A percentile compares a stretch with the other conserved stretches of the same genome.
These are phyloP conservation scores for Rhimphoctona megacephalus DNA, from an alignment of 2,888 invertebrate species.

Conservation along the genomic window DNA sequence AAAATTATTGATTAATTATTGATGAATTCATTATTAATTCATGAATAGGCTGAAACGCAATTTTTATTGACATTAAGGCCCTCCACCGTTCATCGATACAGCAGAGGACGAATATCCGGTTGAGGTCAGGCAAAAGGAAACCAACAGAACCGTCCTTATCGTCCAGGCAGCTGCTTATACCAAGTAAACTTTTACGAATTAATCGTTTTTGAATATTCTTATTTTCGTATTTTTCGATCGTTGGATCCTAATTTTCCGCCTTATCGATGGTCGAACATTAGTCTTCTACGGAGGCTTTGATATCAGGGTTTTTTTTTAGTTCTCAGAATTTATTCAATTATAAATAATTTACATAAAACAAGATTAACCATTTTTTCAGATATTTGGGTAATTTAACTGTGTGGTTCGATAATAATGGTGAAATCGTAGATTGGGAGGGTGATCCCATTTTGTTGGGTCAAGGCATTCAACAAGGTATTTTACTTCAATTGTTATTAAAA, in stretches of 20 bases:
- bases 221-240: not conserved
- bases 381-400: slow-evolving; percentile 93
- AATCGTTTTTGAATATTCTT: too few species aligned
- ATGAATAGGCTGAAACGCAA: not conserved
- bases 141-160: slow-evolving; percentile 87
- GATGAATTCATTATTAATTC: slow-evolving; percentile 13
- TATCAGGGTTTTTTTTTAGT: not conserved
- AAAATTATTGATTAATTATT: not conserved
- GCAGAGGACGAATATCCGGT: slow-evolving; percentile 90
- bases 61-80: slow-evolving; percentile 71
- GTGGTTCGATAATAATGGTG: slow-evolving; percentile 89
- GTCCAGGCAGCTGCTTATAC: slow-evolving; percentile 91
- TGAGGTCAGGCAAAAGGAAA: slow-evolving; percentile 87
- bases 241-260: not conserved
- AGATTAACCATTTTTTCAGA: slow-evolving; percentile 80
- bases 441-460: slow-evolving; percentile 89
- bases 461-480: slow-evolving; percentile 88
- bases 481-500: not conserved
- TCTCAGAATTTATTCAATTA: not conserved
- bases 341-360: not conserved
- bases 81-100: slow-evolving; percentile 82
- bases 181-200: slow-evolving; percentile 81
- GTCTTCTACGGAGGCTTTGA: not conserved
- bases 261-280: slow-evolving; percentile 1
- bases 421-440: slow-evolving; percentile 89